Base-by-base conservation (phyloP, 2,113 vertebrate genomes). In the Peromyscus polionotus region DNA sequence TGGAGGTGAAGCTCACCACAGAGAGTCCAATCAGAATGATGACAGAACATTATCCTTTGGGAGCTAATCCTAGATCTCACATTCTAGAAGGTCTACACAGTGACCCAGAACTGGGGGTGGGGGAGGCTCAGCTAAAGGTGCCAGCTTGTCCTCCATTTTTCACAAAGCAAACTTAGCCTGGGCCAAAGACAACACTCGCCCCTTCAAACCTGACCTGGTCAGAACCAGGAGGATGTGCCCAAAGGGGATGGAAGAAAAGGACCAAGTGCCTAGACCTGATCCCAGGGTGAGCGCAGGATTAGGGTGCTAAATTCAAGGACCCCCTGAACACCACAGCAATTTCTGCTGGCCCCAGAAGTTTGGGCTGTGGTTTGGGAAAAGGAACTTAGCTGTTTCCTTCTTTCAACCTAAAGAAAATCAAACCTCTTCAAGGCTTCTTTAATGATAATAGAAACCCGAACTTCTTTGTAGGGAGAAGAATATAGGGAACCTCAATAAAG, bases 341-440 rank as follows among this genome's bases (percentile, higher is more conserved):
- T 39, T n/a, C 85, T 36, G 39, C 6, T 14, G 45, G 36, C 75
- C 76, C 31, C 20, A 10, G 39, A 81, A 48, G 10, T 54, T 13
- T 51, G 54, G 79, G 42, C 85, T 92, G 6, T 12, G 33, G n/a
- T 54, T 79, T 73, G 8, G n/a, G 26, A 19, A 95, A 42, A 90
- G 19, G 26, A 94, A 13, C 22, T 51, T 65, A 77, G 73, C 20
- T 13, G 39, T 45, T 84, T 59, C 75, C n/a, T 83, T 59, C 65
- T 75, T 93, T 87, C 79, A 94, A 54, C 39, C 85, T 65, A 75
- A 76, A 88, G n/a, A 51, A 94, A 75, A 84, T 16, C 61, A 48
- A 95, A 86, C 26, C 45, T 83, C 87, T 93, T 96, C 31, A 76
- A 95, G 61, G 9, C 26, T 87, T 96, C 83, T 92, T 90, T 93